Evolutionary conservation across 2,113 vertebrate species (phyloP).

Genomic region (Phaetusa simplex): DNA sequence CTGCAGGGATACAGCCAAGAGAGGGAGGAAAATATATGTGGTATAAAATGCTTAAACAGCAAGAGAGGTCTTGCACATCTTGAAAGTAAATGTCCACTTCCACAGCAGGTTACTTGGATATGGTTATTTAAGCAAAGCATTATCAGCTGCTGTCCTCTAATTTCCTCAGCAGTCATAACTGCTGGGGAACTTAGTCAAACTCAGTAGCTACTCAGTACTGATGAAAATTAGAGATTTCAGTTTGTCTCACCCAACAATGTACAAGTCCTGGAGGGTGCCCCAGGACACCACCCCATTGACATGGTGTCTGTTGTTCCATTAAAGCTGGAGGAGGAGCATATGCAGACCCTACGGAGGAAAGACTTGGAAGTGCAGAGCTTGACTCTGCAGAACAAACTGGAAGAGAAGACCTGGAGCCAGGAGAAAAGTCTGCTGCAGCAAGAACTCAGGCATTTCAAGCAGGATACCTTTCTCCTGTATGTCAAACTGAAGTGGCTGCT

Average conservation of each 20-base stretch:
- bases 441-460: constrained; percentile 88
- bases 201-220: background rate
- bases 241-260: background rate
- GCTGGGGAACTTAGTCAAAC: background rate
- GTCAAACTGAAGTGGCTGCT: constrained; percentile 94
- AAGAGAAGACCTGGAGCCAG: constrained; percentile 86
- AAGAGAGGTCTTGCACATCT: background rate
- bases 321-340: constrained; percentile 84
- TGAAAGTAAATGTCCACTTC: background rate
- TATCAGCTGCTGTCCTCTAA: background rate
- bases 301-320: constrained; percentile 6
- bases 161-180: background rate
- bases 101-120: background rate
- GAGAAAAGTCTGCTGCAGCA: constrained; percentile 87
- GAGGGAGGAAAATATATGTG: background rate
- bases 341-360: constrained; percentile 79
- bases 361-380: constrained; percentile 90
- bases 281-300: background rate
- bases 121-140: background rate
- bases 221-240: background rate
- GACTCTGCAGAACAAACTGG: constrained; percentile 80
- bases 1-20: background rate
- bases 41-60: background rate
- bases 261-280: background rate
- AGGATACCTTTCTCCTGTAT: constrained; percentile 90